Evolutionary conservation across 1,140 invertebrate genomes (phyloP).

Genomic region (Scaptomyza pallida): DNA sequence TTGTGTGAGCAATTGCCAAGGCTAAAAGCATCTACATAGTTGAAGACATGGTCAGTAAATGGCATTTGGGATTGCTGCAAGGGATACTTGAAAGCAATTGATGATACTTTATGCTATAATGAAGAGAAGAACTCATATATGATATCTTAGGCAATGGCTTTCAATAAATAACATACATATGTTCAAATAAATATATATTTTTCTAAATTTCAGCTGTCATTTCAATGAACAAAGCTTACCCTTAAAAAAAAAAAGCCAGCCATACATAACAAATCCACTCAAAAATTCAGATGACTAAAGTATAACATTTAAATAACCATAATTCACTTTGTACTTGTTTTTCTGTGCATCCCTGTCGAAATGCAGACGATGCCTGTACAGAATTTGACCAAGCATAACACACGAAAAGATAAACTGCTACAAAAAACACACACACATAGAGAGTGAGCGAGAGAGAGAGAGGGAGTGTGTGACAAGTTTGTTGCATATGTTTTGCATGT

Average conservation of each 20-base stretch:
- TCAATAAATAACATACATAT: no score
- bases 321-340: no score
- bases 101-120: constrained; percentile 1
- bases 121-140: constrained; percentile 1
- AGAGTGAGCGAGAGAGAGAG: no score
- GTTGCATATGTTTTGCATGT: constrained; percentile 39
- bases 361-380: constrained; percentile 10
- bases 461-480: constrained; percentile 19
- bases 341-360: constrained; percentile 22
- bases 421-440: no score
- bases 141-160: no score
- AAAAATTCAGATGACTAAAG: no score
- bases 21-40: background rate
- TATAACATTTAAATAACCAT: no score
- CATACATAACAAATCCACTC: no score
- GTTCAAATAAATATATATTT: no score
- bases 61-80: constrained; percentile 10
- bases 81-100: constrained; percentile 23
- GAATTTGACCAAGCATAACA: constrained; percentile 20
- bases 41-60: constrained; percentile 16
- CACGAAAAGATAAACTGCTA: constrained; percentile 22
- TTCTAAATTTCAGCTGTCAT: no score
- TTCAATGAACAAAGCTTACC: no score
- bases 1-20: constrained; percentile 38
- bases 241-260: no score